Evolutionary conservation across 2,113 vertebrate species (phyloP).

Genomic region (Lontra canadensis): DNA sequence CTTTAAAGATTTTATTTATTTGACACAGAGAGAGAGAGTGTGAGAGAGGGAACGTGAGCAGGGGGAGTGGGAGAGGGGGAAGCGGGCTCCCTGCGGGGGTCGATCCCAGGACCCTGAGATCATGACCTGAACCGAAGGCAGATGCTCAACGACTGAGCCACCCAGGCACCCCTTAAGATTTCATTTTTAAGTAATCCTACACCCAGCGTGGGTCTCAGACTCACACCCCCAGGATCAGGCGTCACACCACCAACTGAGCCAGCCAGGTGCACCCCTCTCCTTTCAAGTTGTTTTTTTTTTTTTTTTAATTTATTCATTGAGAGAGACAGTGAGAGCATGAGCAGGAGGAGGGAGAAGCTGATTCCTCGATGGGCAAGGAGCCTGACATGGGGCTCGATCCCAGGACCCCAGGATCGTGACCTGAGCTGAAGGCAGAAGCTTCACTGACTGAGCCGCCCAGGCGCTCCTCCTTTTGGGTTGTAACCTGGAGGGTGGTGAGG

Average conservation of each 20-base stretch:
- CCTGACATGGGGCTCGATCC: background rate
- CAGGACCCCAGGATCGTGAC: background rate
- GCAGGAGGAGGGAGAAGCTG: background rate
- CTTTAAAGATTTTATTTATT: background rate
- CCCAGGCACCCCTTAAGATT: background rate
- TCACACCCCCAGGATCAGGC: background rate
- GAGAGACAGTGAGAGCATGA: background rate
- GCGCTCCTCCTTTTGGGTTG: background rate
- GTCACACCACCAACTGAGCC: background rate
- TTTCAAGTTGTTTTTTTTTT: background rate
- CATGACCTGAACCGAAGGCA: too few relatives aligned
- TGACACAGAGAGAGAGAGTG: too few relatives aligned
- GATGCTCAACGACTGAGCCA: too few relatives aligned
- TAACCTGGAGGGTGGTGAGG: background rate
- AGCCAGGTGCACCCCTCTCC: background rate
- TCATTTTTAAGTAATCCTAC: background rate
- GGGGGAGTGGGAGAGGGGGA: too few relatives aligned
- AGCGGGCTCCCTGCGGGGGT: too few relatives aligned
- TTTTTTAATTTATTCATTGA: background rate
- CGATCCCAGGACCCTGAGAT: too few relatives aligned
- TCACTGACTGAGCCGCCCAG: background rate
- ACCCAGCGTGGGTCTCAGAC: background rate
- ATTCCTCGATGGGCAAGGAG: background rate
- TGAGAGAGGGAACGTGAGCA: too few relatives aligned
- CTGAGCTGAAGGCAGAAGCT: background rate